Conservation (phyloP, 2,797 vertebrate genomes). For the Fringilla coelebs region DNA sequence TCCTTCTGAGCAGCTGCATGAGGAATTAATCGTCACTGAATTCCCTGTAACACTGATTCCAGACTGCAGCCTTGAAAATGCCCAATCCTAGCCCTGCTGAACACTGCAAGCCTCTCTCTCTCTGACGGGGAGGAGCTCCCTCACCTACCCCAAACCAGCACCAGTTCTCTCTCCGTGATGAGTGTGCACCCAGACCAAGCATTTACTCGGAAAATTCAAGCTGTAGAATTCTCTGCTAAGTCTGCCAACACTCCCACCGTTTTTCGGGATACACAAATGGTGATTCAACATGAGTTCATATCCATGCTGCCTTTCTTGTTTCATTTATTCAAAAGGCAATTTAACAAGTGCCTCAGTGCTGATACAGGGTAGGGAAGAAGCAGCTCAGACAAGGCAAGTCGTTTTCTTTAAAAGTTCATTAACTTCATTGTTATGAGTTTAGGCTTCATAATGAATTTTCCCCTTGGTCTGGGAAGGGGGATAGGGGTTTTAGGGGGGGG, state of each 20-base stretch:
- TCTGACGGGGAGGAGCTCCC: not conserved
- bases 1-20: not conserved
- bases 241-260: accelerated
- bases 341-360: too few species aligned
- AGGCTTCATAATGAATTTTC: too few species aligned
- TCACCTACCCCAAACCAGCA: not conserved
- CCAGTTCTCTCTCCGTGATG: not conserved
- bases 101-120: not conserved
- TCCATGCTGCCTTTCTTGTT: too few species aligned
- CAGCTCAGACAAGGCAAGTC: too few species aligned
- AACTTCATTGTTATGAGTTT: too few species aligned
- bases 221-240: not conserved
- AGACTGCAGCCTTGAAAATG: not conserved
- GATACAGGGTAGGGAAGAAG: too few species aligned
- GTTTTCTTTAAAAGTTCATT: too few species aligned
- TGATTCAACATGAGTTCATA: too few species aligned
- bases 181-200: not conserved
- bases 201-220: not conserved
- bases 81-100: not conserved
- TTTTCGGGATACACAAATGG: too few species aligned
- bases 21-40: not conserved
- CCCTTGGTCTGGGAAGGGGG: too few species aligned
- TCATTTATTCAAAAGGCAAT: too few species aligned
- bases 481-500: too few species aligned
- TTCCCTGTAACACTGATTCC: not conserved